Evolutionary conservation across 2,888 invertebrate species (phyloP).

Genomic region (Folsomia candida): DNA sequence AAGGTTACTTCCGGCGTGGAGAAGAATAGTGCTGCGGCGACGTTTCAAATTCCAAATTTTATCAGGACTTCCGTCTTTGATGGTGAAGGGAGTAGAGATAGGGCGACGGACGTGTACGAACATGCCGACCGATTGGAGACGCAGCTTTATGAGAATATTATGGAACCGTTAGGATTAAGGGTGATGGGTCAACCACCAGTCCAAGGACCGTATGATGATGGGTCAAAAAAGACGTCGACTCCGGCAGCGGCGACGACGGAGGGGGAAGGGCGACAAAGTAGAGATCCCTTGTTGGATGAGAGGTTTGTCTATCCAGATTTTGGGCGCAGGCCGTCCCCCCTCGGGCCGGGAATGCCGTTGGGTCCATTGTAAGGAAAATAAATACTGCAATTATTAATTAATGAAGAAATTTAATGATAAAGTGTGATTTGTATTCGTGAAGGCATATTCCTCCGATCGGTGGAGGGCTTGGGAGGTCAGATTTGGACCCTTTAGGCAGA

Average conservation of each 20-base stretch:
- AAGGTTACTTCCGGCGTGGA: slow-evolving; percentile 10
- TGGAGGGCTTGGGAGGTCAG: slow-evolving; percentile 41
- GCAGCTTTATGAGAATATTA: slow-evolving; percentile 37
- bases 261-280: neutral
- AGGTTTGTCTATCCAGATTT: slow-evolving; percentile 11
- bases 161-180: slow-evolving; percentile 42
- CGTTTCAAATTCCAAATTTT: slow-evolving; percentile 33
- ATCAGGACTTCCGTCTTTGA: slow-evolving; percentile 12
- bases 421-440: neutral
- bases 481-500: slow-evolving; percentile 44
- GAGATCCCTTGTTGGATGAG: slow-evolving; percentile 4
- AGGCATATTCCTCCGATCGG: slow-evolving; percentile 20
- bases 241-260: too few relatives aligned
- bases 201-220: slow-evolving; percentile 39
- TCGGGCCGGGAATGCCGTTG: slow-evolving; percentile 23
- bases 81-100: neutral
- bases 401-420: neutral
- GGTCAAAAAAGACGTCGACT: slow-evolving; percentile 17
- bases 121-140: slow-evolving; percentile 35
- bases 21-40: slow-evolving; percentile 36
- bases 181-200: slow-evolving; percentile 35
- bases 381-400: neutral
- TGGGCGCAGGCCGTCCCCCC: slow-evolving; percentile 10
- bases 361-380: slow-evolving; percentile 33
- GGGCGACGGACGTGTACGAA: slow-evolving; percentile 19